Conservation (phyloP, 2,797 vertebrate species). For the Girardinus metallicus region DNA sequence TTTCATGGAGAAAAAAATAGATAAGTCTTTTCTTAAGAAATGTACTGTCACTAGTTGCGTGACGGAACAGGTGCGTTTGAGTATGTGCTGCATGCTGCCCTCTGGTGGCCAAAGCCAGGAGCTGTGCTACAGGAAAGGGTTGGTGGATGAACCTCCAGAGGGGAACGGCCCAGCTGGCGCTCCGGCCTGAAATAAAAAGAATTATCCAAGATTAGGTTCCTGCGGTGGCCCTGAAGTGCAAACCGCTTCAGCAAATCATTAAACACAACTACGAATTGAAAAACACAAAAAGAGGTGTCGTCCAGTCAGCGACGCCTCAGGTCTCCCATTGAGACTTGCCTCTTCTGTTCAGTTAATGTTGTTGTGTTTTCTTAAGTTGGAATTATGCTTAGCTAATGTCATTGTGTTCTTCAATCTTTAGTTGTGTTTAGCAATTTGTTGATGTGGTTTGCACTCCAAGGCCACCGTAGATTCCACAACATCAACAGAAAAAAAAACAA, state of each 20-base stretch:
- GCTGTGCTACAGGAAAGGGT: slow-evolving; percentile 97
- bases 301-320: no score
- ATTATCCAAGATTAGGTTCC: neutral
- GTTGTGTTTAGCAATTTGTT: no score
- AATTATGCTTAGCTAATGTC: no score
- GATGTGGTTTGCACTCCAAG: no score
- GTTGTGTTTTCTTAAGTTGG: no score
- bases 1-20: slow-evolving; percentile 68
- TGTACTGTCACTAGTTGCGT: slow-evolving; percentile 87
- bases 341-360: no score
- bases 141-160: slow-evolving; percentile 92
- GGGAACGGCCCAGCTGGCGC: slow-evolving; percentile 90
- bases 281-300: no score
- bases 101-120: slow-evolving; percentile 58
- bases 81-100: slow-evolving; percentile 91
- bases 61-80: slow-evolving; percentile 88
- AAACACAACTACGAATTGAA: no score
- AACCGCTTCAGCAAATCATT: no score
- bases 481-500: neutral
- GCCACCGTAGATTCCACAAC: neutral
- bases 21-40: slow-evolving; percentile 55
- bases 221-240: no score
- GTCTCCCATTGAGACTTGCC: no score
- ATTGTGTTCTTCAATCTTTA: no score
- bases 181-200: slow-evolving; percentile 83